These are phyloP conservation scores for Muntiacus muntjak DNA, from an alignment of 2,113 vertebrate genomes.

Conservation along the genomic window DNA sequence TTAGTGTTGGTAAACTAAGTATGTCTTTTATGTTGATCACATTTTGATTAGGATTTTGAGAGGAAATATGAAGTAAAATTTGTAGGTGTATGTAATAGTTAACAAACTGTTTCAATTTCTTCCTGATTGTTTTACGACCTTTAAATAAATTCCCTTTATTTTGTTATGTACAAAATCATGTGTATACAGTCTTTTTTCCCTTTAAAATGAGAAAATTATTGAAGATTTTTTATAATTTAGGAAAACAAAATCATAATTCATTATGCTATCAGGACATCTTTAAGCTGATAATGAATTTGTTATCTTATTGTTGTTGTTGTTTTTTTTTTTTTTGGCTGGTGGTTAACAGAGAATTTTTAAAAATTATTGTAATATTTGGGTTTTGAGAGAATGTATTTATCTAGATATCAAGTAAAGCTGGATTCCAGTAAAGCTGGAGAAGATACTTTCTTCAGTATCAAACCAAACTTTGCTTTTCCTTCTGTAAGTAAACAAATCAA, in stretches of 20 bases:
- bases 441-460: conserved; percentile 11
- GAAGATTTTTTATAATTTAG: background rate
- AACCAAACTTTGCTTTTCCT: background rate
- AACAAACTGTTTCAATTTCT: background rate
- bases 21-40: background rate
- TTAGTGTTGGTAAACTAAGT: background rate
- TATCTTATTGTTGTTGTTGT: background rate
- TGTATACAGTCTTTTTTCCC: background rate
- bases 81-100: background rate
- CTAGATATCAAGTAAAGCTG: background rate
- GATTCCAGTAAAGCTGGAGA: background rate
- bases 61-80: conserved; percentile 1
- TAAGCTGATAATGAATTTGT: background rate
- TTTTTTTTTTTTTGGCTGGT: background rate
- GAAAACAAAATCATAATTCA: conserved; percentile 29
- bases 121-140: background rate
- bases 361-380: background rate
- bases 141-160: background rate
- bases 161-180: background rate
- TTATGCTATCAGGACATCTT: background rate
- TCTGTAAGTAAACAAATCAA: background rate
- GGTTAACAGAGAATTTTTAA: background rate
- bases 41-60: conserved; percentile 29
- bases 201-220: conserved; percentile 19
- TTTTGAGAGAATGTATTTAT: conserved; percentile 31